A percentile compares a stretch with the other conserved stretches of the same genome.
Evolutionary conservation across 2,888 invertebrate genomes (phyloP).

Genomic region (Heliconius cydno): DNA sequence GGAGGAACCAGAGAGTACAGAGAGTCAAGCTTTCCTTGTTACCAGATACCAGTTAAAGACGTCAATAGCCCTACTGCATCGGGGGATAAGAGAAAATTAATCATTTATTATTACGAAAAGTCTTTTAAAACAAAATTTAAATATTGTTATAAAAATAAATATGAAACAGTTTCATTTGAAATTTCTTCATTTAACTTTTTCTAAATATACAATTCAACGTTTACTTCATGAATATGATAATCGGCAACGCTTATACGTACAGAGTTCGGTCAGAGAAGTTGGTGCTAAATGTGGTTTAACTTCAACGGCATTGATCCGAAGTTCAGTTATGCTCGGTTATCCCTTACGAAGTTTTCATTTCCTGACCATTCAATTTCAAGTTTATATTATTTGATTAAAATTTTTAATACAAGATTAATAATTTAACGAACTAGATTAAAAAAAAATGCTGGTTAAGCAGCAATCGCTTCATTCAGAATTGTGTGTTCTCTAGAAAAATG

Average conservation of each 20-base stretch:
- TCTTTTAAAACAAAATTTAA: too few relatives aligned
- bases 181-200: constrained; percentile 16
- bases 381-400: neutral
- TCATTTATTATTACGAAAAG: neutral
- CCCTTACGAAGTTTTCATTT: constrained; percentile 11
- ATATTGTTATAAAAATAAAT: neutral
- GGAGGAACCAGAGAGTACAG: too few relatives aligned
- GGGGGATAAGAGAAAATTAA: neutral
- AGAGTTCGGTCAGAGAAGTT: constrained; percentile 22
- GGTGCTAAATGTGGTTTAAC: constrained; percentile 27
- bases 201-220: constrained; percentile 6
- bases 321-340: constrained; percentile 15
- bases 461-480: too few relatives aligned
- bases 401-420: neutral
- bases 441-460: too few relatives aligned
- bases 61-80: neutral
- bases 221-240: constrained; percentile 27
- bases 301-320: constrained; percentile 16
- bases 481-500: too few relatives aligned
- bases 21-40: neutral
- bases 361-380: constrained; percentile 5
- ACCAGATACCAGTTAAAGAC: neutral
- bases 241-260: constrained; percentile 21
- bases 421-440: too few relatives aligned
- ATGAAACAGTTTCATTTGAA: neutral